Evolutionary conservation across 1,140 invertebrate genomes (phyloP).

Genomic region (Phocides pigmalion): DNA sequence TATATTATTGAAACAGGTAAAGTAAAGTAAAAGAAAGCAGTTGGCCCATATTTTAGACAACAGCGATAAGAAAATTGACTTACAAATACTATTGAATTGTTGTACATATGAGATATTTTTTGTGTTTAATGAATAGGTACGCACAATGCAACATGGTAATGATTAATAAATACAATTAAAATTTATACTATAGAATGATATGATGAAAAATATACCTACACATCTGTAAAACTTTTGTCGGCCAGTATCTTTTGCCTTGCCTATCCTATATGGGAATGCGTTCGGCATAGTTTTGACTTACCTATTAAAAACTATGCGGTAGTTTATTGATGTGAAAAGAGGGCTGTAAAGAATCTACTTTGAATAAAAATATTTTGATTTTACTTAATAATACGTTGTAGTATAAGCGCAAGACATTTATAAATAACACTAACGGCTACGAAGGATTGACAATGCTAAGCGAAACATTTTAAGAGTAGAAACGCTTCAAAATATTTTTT

Average conservation of each 20-base stretch:
- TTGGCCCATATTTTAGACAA: constrained; percentile 16
- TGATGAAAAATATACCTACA: not conserved
- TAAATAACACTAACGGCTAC: no score
- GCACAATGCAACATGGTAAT: not conserved
- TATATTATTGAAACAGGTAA: constrained; percentile 3
- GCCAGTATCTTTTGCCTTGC: no score
- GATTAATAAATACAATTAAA: not conserved
- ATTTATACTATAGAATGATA: not conserved
- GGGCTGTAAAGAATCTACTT: no score
- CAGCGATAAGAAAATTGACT: constrained; percentile 19
- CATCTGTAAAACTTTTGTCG: not conserved
- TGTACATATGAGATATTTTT: constrained; percentile 12
- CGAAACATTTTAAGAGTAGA: no score
- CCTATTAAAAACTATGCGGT: no score
- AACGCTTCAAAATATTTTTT: no score
- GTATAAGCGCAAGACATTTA: no score
- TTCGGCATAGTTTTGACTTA: not conserved
- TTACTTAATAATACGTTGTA: no score
- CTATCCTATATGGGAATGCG: not conserved
- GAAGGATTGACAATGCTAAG: no score
- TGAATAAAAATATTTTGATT: no score
- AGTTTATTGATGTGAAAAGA: no score
- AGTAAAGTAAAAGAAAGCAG: constrained; percentile 21
- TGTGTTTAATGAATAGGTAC: not conserved
- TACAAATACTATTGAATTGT: constrained; percentile 17